A percentile compares a stretch with the other conserved stretches of the same genome.
phyloP scores from a whole-genome alignment of 2,113 vertebrate species.

The Ifrita kowaldi region DNA sequence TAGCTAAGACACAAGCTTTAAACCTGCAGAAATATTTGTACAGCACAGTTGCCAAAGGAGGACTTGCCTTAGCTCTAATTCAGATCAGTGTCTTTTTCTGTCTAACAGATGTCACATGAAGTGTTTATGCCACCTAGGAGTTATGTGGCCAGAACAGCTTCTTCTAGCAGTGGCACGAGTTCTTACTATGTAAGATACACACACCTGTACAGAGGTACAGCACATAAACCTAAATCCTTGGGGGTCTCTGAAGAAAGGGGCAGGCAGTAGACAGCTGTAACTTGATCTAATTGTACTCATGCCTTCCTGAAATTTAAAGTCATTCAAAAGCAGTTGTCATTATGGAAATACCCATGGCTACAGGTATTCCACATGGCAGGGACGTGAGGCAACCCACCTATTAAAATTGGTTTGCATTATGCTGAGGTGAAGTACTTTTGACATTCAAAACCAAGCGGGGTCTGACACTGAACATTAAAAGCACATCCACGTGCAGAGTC shows the following conservation, averaged over 20 bases:
- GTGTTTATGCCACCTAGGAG: neutral
- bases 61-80: neutral
- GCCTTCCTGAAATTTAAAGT: neutral
- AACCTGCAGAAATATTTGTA: neutral
- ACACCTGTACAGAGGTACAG: rapidly evolving
- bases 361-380: neutral
- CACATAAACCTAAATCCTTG: neutral
- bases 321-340: neutral
- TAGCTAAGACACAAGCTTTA: neutral
- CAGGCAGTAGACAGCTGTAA: neutral
- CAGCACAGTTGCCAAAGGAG: neutral
- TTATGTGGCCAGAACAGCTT: neutral
- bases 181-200: neutral
- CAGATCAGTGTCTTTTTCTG: neutral
- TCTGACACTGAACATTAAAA: neutral
- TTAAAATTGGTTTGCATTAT: neutral
- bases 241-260: neutral
- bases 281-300: neutral
- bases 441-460: neutral
- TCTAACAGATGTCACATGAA: neutral
- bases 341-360: neutral
- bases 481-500: neutral
- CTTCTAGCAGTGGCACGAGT: neutral
- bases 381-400: rapidly evolving
- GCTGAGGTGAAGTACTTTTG: neutral